Percentiles rank a stretch among this genome's conserved stretches.
Evolutionary conservation across 2,113 vertebrate genomes (phyloP).

Genomic region (Lamprotornis superbus): DNA sequence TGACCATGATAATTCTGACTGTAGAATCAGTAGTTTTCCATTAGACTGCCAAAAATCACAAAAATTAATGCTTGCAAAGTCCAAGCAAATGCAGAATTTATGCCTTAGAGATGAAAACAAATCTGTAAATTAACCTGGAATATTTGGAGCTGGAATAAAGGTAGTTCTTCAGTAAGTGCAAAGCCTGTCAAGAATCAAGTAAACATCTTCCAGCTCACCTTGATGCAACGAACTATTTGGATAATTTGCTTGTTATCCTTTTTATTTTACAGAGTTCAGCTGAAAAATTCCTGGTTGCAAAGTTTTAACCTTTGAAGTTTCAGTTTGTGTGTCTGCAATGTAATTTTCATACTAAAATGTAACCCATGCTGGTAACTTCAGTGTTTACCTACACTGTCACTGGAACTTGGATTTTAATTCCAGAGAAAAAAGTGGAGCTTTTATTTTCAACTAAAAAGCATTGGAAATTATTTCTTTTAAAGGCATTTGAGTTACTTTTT

Average conservation of each 20-base stretch:
- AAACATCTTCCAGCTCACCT: background rate
- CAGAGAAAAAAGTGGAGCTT: background rate
- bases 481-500: background rate
- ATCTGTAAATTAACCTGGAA: background rate
- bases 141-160: background rate
- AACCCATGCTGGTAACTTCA: background rate
- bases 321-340: background rate
- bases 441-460: background rate
- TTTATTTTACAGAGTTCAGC: background rate
- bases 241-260: background rate
- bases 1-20: background rate
- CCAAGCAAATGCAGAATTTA: background rate
- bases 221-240: background rate
- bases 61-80: background rate
- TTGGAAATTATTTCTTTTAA: background rate
- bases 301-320: background rate
- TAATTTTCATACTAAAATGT: background rate
- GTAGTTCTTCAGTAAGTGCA: background rate
- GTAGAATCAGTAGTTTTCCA: background rate
- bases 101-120: background rate
- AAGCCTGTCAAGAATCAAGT: background rate
- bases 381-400: background rate
- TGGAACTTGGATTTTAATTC: background rate
- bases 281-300: background rate
- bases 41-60: background rate